Evolutionary conservation across 2,888 invertebrate genomes (phyloP).

Genomic region (Polydrusus pterygomalis): DNA sequence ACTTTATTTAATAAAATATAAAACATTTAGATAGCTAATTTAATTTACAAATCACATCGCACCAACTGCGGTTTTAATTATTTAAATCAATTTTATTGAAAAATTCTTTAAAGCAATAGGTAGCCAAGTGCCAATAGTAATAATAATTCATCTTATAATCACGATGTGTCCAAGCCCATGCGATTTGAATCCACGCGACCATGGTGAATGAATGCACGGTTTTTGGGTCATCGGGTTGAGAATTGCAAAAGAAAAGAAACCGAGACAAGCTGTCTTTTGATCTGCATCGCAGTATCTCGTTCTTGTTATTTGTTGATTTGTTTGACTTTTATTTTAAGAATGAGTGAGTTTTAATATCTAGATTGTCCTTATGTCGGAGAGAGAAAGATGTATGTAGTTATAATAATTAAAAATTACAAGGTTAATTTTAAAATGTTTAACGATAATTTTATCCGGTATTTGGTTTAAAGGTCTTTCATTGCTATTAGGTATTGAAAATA

Average conservation of each 20-base stretch:
- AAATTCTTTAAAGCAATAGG: constrained; percentile 23
- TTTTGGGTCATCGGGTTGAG: constrained; percentile 47
- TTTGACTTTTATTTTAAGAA: not conserved
- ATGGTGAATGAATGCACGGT: constrained; percentile 46
- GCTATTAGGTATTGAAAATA: too few relatives aligned
- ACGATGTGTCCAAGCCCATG: constrained; percentile 46
- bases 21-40: too few relatives aligned
- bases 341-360: not conserved
- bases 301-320: constrained; percentile 7
- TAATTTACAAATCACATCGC: too few relatives aligned
- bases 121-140: constrained; percentile 28
- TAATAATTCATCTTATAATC: constrained; percentile 41
- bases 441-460: too few relatives aligned
- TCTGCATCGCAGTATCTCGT: not conserved
- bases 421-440: too few relatives aligned
- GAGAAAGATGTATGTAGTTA: too few relatives aligned
- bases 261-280: constrained; percentile 16
- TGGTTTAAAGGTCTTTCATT: too few relatives aligned
- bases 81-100: constrained; percentile 29
- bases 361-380: too few relatives aligned
- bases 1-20: too few relatives aligned
- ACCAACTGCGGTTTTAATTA: too few relatives aligned
- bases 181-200: constrained; percentile 46
- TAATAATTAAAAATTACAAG: too few relatives aligned
- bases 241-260: constrained; percentile 30